phyloP scores from a whole-genome alignment of 2,888 invertebrate species.

The Pyrrhia umbra region DNA sequence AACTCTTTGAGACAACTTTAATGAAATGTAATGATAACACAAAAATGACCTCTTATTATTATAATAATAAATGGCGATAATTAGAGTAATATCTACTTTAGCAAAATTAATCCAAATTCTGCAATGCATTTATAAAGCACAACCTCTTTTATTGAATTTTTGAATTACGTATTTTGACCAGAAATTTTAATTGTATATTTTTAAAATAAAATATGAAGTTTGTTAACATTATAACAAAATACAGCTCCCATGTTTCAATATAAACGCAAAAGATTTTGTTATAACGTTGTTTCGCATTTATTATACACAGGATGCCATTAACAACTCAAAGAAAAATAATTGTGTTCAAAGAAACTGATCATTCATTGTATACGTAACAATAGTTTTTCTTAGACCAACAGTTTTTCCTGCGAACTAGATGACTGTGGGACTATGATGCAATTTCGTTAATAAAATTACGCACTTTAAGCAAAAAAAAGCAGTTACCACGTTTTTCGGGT shows the following conservation, averaged over 20 bases:
- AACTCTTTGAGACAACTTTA: no score
- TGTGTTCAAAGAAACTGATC: constrained; percentile 40
- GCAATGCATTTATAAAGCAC: no score
- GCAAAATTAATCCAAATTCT: no score
- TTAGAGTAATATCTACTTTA: no score
- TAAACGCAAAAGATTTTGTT: constrained; percentile 6
- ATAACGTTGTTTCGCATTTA: constrained; percentile 10
- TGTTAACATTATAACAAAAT: no score
- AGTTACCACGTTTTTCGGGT: constrained; percentile 19
- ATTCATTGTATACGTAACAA: constrained; percentile 32
- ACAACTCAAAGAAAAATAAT: constrained; percentile 31
- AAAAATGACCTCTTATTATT: no score
- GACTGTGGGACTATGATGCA: constrained; percentile 39
- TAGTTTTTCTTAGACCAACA: constrained; percentile 32
- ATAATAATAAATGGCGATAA: no score
- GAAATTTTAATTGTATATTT: not conserved
- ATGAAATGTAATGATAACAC: no score
- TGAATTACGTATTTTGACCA: no score
- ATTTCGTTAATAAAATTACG: constrained; percentile 39
- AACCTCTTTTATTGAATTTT: no score
- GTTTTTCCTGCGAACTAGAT: constrained; percentile 40
- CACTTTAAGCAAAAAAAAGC: constrained; percentile 31
- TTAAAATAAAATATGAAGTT: no score
- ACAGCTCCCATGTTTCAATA: not conserved
- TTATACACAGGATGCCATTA: constrained; percentile 24